Conservation (phyloP, 37 sponge, comb jelly and placozoan genomes). For the Amphimedon queenslandica region DNA sequence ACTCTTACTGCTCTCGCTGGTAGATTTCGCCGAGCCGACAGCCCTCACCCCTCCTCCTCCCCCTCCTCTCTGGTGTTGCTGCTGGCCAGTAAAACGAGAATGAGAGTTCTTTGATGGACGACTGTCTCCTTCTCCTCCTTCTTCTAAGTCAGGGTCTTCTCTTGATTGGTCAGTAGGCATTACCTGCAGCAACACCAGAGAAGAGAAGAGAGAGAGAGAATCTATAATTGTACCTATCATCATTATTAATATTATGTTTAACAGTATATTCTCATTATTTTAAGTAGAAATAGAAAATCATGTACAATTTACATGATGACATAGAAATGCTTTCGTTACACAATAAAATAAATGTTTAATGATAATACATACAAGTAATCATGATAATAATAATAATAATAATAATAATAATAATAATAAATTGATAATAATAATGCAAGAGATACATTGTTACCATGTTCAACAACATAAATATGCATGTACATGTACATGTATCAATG, state of each 20-base stretch:
- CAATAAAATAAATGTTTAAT: no score
- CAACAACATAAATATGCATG: no score
- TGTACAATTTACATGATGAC: neutral
- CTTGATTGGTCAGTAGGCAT: neutral
- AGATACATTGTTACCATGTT: no score
- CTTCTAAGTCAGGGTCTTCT: neutral
- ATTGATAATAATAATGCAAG: no score
- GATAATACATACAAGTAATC: no score
- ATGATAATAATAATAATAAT: no score
- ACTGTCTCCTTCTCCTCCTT: neutral
- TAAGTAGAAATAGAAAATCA: no score
- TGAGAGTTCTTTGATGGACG: neutral
- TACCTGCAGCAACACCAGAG: constrained; percentile 79
- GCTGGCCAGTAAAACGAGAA: neutral
- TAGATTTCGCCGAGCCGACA: no score
- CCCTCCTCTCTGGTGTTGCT: constrained; percentile 3
- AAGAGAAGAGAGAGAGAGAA: constrained; percentile 28
- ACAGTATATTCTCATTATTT: neutral
- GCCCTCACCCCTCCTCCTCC: neutral
- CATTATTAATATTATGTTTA: neutral
- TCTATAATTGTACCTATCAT: neutral
- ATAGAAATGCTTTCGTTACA: no score
- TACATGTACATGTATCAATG: no score
- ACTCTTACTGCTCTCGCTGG: no score
- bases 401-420: no score